These are phyloP conservation scores for Triplophysa siluroides DNA, from an alignment of 2,113 vertebrate species.

Conservation along the genomic window DNA sequence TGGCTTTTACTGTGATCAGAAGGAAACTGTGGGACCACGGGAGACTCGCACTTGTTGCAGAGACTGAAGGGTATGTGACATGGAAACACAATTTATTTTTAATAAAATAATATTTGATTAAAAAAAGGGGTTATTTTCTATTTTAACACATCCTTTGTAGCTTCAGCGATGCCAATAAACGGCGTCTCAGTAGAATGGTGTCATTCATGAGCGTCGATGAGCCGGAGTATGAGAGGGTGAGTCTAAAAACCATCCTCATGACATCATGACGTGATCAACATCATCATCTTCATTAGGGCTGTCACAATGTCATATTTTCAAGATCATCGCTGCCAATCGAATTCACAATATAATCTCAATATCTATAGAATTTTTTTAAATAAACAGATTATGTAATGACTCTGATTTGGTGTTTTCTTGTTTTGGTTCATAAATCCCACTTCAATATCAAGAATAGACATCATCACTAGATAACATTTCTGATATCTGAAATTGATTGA, in stretches of 20 bases:
- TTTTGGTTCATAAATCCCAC: no score
- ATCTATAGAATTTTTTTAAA: no score
- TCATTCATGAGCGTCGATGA: conserved; percentile 64
- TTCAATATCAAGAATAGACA: no score
- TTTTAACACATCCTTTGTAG: conserved; percentile 50
- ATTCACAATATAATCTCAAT: no score
- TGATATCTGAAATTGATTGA: no score
- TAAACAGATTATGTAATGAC: no score
- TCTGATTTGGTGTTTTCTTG: no score
- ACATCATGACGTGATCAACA: neutral
- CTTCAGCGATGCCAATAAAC: conserved; percentile 58
- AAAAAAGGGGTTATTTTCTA: no score
- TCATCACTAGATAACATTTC: no score
- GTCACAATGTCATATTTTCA: neutral
- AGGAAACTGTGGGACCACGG: conserved; percentile 92
- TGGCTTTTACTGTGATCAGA: conserved; percentile 84
- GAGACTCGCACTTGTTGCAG: conserved; percentile 87
- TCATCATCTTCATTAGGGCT: neutral
- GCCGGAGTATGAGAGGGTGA: conserved; percentile 67
- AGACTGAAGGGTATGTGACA: conserved; percentile 78
- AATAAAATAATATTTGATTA: neutral
- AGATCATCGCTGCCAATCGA: neutral
- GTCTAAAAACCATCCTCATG: conserved; percentile 15
- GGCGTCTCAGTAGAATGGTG: conserved; percentile 59
- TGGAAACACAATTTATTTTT: neutral